Base-by-base conservation (phyloP, 1,140 invertebrate genomes). In the Pentalonia nigronervosa region DNA sequence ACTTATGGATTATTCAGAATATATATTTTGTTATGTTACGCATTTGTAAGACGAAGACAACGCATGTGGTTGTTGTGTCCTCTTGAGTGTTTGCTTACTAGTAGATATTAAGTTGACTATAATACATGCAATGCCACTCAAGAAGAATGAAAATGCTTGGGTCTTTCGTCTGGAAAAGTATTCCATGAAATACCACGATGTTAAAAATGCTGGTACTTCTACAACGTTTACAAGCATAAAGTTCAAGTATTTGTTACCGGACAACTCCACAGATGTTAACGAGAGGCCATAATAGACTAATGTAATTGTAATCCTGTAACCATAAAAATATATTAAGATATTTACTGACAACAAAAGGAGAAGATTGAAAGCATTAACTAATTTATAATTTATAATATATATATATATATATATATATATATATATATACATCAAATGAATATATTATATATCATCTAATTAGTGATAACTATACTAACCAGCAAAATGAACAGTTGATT, bases 211-310 rank as follows among this genome's bases (percentile, higher is more conserved):
- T 21, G 96, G 96, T 88, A 96, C 94, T 94, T 96, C 96, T 0
- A 96, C 95, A 23, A 95, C 93, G 45, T 95, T 96, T 34, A 95
- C 95, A 25, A 96, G 94, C 30, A 95, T 94, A 94, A 96, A 96
- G 93, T 96, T 96, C 9, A 96, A 53, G 94, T 96, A 96, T 50
- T 94, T 94, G 47, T 94, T 93, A 20, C 93, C 94, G 25, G 67
- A 94, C 1, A 95, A 91, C 11, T 91, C 67, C 2, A 94, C 94
- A 9, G 94, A 94, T 94, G 97, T 97, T n/a, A 97, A 95, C 1
- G 97, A 97, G 21, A 98, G 94, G 7, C 97, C 97, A 94, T 97
- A 97, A 94, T 96, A 98, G 6, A 97, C 96, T 92, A 97, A 96
- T 11, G 96, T 96, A 95, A 97, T 97, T 4, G 97, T 96, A 30